These are phyloP conservation scores for Ophiothrix spiculata DNA, from an alignment of 35 echinoderm and acorn worm species.

Conservation along the genomic window DNA sequence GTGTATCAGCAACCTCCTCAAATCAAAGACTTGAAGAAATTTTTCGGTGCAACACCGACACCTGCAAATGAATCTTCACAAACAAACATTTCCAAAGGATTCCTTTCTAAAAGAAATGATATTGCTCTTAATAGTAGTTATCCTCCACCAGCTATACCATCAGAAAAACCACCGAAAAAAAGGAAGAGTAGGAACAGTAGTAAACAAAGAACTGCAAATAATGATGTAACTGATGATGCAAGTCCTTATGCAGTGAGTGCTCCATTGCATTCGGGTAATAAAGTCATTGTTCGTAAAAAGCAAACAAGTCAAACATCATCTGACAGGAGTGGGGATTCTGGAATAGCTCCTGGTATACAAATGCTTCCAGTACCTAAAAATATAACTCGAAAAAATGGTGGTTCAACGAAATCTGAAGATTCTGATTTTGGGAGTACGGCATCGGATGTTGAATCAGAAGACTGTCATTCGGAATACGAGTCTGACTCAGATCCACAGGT, in stretches of 20 bases:
- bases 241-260: neutral
- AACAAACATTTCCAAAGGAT: neutral
- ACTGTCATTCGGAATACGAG: neutral
- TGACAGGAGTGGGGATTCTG: constrained; percentile 1
- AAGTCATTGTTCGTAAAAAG: neutral
- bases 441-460: neutral
- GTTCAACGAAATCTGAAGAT: neutral
- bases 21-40: neutral
- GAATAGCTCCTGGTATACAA: neutral
- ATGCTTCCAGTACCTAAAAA: neutral
- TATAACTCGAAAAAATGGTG: neutral
- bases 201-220: neutral
- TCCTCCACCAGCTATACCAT: neutral
- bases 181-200: neutral
- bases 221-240: neutral
- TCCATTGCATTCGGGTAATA: neutral
- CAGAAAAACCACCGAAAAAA: neutral
- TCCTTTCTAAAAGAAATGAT: neutral
- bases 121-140: neutral
- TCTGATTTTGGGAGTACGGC: neutral
- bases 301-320: neutral
- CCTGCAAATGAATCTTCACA: too few species aligned
- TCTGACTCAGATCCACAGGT: neutral
- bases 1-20: neutral
- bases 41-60: too few species aligned